Conservation (phyloP, 2,888 invertebrate genomes). For the Thumatha senex region DNA sequence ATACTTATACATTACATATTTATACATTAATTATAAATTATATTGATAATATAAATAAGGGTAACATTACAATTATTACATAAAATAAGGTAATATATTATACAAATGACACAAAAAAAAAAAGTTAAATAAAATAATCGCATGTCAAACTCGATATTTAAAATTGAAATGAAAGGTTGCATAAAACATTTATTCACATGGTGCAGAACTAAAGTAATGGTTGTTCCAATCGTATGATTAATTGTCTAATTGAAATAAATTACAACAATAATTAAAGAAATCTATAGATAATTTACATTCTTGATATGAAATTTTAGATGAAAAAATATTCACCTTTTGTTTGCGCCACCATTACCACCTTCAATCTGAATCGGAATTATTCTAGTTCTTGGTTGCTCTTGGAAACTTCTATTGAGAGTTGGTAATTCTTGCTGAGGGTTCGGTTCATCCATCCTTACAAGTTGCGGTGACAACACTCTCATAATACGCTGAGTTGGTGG, state of each 20-base stretch:
- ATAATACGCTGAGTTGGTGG: conserved; percentile 80
- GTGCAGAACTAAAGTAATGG: too few species aligned
- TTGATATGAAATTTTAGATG: too few species aligned
- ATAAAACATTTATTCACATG: too few species aligned
- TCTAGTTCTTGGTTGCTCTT: conserved; percentile 77
- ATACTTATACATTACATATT: conserved; percentile 5
- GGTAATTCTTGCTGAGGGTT: conserved; percentile 66
- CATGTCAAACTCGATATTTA: too few species aligned
- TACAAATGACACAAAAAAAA: too few species aligned
- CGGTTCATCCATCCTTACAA: conserved; percentile 74
- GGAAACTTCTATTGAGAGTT: conserved; percentile 62
- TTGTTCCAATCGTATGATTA: too few species aligned
- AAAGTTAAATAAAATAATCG: too few species aligned
- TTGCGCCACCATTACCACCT: conserved; percentile 65
- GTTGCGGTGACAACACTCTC: conserved; percentile 78
- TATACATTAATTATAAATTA: not conserved
- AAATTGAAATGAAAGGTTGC: too few species aligned
- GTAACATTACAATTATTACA: not conserved
- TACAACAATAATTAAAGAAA: too few species aligned
- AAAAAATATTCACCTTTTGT: conserved; percentile 60
- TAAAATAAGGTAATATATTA: not conserved
- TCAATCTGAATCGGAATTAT: conserved; percentile 86
- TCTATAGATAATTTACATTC: too few species aligned
- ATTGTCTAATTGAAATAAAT: too few species aligned
- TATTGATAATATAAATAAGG: not conserved